Evolutionary conservation across 2,888 invertebrate species (phyloP).

Genomic region (Sinodicranocentrus sp.): DNA sequence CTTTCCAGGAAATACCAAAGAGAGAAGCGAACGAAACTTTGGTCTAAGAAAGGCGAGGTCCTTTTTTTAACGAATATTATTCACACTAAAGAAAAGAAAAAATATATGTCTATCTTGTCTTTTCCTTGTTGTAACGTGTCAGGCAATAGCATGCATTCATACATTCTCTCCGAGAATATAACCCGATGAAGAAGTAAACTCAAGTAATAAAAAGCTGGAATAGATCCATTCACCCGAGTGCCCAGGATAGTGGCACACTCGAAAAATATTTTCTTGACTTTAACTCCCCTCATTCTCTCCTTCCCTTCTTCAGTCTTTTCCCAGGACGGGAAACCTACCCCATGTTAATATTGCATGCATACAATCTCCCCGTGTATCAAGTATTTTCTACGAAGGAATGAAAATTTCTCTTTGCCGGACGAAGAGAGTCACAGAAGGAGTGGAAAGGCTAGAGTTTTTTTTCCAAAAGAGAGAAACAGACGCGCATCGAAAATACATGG

Average conservation of each 20-base stretch:
- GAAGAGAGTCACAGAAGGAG: not conserved
- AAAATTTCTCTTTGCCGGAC: not conserved
- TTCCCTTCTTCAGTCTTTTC: conserved; percentile 29
- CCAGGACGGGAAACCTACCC: conserved; percentile 33
- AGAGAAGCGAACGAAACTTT: not conserved
- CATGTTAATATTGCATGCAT: conserved; percentile 32
- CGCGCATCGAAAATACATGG: not conserved
- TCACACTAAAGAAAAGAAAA: no score
- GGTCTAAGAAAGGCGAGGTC: conserved; percentile 5
- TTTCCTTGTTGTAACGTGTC: no score
- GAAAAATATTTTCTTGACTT: conserved; percentile 29
- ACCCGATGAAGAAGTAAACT: not conserved
- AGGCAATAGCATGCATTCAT: not conserved
- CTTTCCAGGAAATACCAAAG: conserved; percentile 30
- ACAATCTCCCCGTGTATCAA: conserved; percentile 1
- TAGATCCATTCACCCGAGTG: not conserved
- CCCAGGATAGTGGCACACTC: not conserved
- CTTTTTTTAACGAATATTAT: no score
- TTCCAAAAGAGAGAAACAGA: not conserved
- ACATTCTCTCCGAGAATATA: not conserved
- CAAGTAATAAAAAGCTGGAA: conserved; percentile 18
- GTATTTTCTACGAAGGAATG: conserved; percentile 28
- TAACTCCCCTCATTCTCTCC: conserved; percentile 27
- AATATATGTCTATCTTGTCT: no score
- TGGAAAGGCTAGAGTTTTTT: not conserved